Evolutionary conservation across 2,113 vertebrate species (phyloP).

Genomic region (Shinisaurus crocodilurus): DNA sequence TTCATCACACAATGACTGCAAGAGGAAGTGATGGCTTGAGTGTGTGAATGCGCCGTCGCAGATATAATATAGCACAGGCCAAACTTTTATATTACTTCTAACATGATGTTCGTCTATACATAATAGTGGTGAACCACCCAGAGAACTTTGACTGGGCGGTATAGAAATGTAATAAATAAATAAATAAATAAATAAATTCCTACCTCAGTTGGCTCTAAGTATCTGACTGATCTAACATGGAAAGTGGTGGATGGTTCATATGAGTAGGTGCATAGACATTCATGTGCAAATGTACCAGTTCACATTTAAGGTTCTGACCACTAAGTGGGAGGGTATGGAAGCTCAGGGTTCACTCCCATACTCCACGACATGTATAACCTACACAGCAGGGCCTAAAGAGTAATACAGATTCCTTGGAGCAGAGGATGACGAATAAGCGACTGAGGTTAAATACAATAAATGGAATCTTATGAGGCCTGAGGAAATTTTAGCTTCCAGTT

Average conservation of each 20-base stretch:
- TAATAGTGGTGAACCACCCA: too few species aligned
- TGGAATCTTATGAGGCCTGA: not conserved
- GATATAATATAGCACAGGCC: not conserved
- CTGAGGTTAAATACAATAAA: not conserved
- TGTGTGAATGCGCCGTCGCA: not conserved
- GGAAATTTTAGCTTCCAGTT: not conserved
- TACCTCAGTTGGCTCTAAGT: not conserved
- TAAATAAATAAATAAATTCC: too few species aligned
- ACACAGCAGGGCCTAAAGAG: not conserved
- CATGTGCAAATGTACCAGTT: not conserved
- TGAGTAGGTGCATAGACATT: not conserved
- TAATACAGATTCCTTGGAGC: not conserved
- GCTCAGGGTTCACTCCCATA: not conserved
- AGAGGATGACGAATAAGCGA: not conserved
- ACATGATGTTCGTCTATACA: not conserved
- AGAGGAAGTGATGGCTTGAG: not conserved
- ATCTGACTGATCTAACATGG: not conserved
- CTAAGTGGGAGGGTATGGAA: too few species aligned
- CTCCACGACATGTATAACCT: not conserved
- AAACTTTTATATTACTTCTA: not conserved
- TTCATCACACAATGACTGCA: not conserved
- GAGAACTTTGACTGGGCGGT: too few species aligned
- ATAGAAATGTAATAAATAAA: too few species aligned
- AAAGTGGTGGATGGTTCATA: not conserved
- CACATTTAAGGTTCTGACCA: too few species aligned